A percentile compares a stretch with the other conserved stretches of the same genome.
phyloP scores from a whole-genome alignment of 2,888 invertebrate genomes.

The Scaptomyza caliginosa region DNA sequence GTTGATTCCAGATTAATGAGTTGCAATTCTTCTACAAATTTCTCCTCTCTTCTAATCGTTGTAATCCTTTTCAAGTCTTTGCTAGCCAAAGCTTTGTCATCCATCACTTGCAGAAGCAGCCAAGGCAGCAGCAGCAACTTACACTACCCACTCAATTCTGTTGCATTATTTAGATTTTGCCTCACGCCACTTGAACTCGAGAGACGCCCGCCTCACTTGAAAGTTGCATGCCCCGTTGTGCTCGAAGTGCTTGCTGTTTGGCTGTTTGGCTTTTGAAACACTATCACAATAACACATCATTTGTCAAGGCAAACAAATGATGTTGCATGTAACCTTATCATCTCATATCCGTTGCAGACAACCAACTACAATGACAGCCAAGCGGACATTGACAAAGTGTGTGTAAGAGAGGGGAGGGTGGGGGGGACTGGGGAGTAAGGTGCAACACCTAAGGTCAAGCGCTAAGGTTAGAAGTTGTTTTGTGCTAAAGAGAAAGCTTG shows the following conservation, averaged over 20 bases:
- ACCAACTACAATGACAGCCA: conserved; percentile 25
- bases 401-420: background rate
- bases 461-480: conserved; percentile 55
- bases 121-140: conserved; percentile 1
- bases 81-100: conserved; percentile 23
- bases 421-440: background rate
- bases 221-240: conserved; percentile 51
- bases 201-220: conserved; percentile 42
- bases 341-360: conserved; percentile 74
- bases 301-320: conserved; percentile 78
- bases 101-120: conserved; percentile 33
- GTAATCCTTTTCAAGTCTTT: conserved; percentile 48
- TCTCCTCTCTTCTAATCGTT: conserved; percentile 17
- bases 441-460: conserved; percentile 64
- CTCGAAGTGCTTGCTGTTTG: background rate
- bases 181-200: conserved; percentile 61
- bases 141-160: conserved; percentile 19
- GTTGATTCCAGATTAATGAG: conserved; percentile 8
- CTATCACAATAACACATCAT: conserved; percentile 77
- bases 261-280: conserved; percentile 39
- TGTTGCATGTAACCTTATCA: conserved; percentile 79
- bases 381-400: conserved; percentile 18
- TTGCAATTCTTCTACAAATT: background rate
- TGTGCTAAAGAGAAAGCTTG: conserved; percentile 44
- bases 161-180: conserved; percentile 69